Evolutionary conservation across 2,888 invertebrate genomes (phyloP).

Genomic region (Polydrusus cervinus): DNA sequence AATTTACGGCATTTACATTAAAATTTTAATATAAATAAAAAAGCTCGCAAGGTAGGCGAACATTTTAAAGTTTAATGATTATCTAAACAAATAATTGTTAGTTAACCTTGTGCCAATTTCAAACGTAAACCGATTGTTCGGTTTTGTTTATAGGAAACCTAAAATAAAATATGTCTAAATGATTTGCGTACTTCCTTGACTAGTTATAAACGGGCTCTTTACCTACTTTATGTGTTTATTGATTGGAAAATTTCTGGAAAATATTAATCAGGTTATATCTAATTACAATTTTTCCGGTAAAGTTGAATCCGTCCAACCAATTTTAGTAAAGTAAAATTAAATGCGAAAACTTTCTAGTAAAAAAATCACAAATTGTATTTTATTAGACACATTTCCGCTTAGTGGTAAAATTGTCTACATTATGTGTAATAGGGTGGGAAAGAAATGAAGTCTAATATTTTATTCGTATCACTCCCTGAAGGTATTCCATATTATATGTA

Average conservation of each 20-base stretch:
- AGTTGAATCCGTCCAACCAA: background rate
- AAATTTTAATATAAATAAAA: slow-evolving; percentile 1
- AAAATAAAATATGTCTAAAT: slow-evolving; percentile 38
- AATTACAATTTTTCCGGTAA: background rate
- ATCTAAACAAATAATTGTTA: slow-evolving; percentile 49
- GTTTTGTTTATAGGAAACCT: slow-evolving; percentile 41
- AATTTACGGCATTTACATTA: slow-evolving; percentile 1
- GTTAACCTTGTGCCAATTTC: slow-evolving; percentile 58
- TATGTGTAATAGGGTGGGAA: too few relatives aligned
- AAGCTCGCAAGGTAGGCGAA: slow-evolving; percentile 6
- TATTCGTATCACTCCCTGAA: too few relatives aligned
- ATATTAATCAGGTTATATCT: slow-evolving; percentile 1
- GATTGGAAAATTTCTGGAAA: background rate
- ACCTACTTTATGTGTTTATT: slow-evolving; percentile 14
- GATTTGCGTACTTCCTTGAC: slow-evolving; percentile 27
- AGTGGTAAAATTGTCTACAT: too few relatives aligned
- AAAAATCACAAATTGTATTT: too few relatives aligned
- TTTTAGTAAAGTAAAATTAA: too few relatives aligned
- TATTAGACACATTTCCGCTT: too few relatives aligned
- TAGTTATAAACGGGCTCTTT: slow-evolving; percentile 18
- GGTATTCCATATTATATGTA: too few relatives aligned
- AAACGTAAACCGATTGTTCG: slow-evolving; percentile 57
- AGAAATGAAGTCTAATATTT: too few relatives aligned
- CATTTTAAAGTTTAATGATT: slow-evolving; percentile 16
- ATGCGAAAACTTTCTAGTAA: too few relatives aligned